Evolutionary conservation across 2,797 vertebrate genomes (phyloP).

Genomic region (Acanthurus leucopareius): DNA sequence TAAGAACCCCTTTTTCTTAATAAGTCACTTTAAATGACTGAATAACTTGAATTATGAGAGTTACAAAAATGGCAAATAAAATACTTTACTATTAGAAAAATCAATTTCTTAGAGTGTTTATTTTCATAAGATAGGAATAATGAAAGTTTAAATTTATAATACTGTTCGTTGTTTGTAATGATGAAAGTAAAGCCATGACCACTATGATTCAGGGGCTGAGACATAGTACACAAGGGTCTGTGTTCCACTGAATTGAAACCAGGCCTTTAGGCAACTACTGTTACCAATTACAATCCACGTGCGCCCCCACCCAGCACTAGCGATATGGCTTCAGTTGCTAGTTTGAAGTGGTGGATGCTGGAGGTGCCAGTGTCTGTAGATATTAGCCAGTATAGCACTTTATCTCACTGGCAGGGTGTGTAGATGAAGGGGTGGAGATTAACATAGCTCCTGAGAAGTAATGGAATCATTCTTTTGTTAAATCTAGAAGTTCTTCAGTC

Average conservation of each 20-base stretch:
- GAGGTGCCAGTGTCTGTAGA: slow-evolving; percentile 37
- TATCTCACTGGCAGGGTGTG: slow-evolving; percentile 51
- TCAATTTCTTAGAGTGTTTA: not conserved
- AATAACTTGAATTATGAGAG: not conserved
- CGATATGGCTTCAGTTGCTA: slow-evolving; percentile 6
- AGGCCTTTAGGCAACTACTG: not conserved
- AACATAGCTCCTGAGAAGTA: slow-evolving; percentile 8
- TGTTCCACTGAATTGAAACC: slow-evolving; percentile 19
- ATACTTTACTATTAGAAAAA: not conserved
- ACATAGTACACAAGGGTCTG: not conserved
- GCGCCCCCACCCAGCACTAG: not conserved
- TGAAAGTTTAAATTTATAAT: not conserved
- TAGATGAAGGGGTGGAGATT: not conserved
- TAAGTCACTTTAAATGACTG: not conserved
- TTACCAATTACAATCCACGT: not conserved
- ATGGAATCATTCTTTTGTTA: not conserved
- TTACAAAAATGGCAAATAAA: not conserved
- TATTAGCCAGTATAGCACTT: slow-evolving; percentile 53
- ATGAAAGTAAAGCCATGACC: not conserved
- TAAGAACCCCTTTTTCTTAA: not conserved
- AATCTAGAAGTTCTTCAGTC: slow-evolving; percentile 11
- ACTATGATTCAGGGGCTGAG: not conserved
- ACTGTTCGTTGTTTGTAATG: not conserved
- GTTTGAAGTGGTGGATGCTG: slow-evolving; percentile 47
- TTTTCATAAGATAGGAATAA: not conserved